Conservation (phyloP, 2,797 vertebrate genomes). For the Mallotus villosus region DNA sequence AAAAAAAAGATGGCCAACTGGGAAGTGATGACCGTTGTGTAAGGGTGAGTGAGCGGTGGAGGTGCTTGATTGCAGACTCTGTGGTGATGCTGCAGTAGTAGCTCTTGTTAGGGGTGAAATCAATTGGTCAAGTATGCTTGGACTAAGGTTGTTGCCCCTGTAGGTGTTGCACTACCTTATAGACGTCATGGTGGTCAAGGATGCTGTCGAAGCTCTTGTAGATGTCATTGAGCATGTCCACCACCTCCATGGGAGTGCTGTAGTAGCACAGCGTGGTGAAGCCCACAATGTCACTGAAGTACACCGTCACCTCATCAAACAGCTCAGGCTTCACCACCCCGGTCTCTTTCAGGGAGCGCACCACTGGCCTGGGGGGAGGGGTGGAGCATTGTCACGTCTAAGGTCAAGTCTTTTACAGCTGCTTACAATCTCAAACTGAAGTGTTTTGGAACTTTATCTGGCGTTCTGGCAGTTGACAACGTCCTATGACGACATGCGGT, state of each 20-base stretch:
- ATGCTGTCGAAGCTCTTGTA: constrained; percentile 95
- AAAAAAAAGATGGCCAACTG: no score
- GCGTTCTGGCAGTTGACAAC: no score
- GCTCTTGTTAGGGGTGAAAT: no score
- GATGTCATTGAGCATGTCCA: constrained; percentile 97
- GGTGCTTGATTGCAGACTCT: no score
- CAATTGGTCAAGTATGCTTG: background rate
- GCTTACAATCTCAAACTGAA: no score
- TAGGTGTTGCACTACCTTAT: constrained; percentile 81
- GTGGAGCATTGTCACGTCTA: background rate
- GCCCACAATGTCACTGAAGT: constrained; percentile 97
- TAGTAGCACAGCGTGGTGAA: constrained; percentile 97
- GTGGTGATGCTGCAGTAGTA: no score
- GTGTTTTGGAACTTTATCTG: no score
- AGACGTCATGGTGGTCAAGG: constrained; percentile 93
- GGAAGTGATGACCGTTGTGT: no score
- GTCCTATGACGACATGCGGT: background rate
- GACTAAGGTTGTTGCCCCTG: background rate
- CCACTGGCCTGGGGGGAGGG: constrained; percentile 81
- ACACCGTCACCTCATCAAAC: constrained; percentile 93
- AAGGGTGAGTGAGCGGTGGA: no score
- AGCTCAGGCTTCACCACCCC: constrained; percentile 90
- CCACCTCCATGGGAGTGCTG: constrained; percentile 98
- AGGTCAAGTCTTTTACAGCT: no score
- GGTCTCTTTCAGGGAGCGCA: constrained; percentile 92